Evolutionary conservation across 2,888 invertebrate genomes (phyloP).

Genomic region (Ophraella communa): DNA sequence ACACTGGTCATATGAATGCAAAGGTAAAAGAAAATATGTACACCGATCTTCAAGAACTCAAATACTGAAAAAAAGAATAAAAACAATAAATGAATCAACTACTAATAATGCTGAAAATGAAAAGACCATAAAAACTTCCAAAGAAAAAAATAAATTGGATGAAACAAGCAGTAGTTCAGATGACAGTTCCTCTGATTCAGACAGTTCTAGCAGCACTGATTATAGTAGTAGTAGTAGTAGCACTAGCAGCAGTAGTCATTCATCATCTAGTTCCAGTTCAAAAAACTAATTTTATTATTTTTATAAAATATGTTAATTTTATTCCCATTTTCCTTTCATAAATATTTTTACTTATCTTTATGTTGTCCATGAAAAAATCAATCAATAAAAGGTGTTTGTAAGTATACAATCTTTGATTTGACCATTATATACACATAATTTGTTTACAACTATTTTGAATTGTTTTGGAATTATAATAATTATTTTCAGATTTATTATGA

Average conservation of each 20-base stretch:
- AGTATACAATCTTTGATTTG: no score
- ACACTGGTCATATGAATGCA: conserved; percentile 95
- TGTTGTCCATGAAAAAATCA: no score
- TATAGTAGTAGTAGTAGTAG: conserved; percentile 37
- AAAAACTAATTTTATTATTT: not conserved
- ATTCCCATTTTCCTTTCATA: no score
- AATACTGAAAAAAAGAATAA: conserved; percentile 73
- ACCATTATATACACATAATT: no score
- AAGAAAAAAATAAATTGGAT: conserved; percentile 28
- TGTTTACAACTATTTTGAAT: no score
- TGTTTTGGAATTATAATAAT: no score
- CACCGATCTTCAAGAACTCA: conserved; percentile 85
- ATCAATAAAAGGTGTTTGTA: no score
- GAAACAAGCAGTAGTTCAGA: conserved; percentile 33
- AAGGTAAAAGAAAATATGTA: conserved; percentile 85
- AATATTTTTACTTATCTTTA: no score
- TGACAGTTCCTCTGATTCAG: conserved; percentile 34
- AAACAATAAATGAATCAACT: conserved; percentile 55
- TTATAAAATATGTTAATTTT: no score
- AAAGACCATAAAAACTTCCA: conserved; percentile 16
- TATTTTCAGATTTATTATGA: no score
- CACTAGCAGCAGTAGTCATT: conserved; percentile 30
- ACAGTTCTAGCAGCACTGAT: conserved; percentile 27
- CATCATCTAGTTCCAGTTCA: conserved; percentile 28
- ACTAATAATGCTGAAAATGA: conserved; percentile 1